Conservation (phyloP, 2,797 vertebrate genomes). For the Brachyalestes nurse region DNA sequence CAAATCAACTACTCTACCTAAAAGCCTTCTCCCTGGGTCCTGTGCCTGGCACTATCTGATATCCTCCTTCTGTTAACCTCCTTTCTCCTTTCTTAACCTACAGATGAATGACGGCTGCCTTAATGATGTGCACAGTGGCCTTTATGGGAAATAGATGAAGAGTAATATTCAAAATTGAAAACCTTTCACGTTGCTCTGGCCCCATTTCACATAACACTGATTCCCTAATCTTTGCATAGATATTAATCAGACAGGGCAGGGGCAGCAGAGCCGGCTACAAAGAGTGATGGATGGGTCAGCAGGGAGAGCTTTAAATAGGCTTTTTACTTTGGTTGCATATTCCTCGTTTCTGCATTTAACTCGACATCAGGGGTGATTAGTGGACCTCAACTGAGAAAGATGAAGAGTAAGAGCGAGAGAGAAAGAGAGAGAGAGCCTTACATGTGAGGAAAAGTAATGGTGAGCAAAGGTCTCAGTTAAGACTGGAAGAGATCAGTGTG, state of each 20-base stretch:
- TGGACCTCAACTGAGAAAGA: slow-evolving; percentile 10
- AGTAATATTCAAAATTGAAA: slow-evolving; percentile 48
- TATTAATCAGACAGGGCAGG: slow-evolving; percentile 49
- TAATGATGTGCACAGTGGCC: slow-evolving; percentile 27
- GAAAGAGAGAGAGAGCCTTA: slow-evolving; percentile 18
- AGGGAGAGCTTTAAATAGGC: slow-evolving; percentile 36
- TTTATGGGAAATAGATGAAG: slow-evolving; percentile 53
- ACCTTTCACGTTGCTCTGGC: slow-evolving; percentile 27
- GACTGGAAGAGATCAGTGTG: slow-evolving; percentile 14
- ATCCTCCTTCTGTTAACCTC: not conserved
- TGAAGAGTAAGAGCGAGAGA: not conserved
- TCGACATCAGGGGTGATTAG: slow-evolving; percentile 39
- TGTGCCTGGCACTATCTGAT: not conserved
- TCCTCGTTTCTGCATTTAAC: slow-evolving; percentile 49
- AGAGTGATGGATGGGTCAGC: slow-evolving; percentile 39
- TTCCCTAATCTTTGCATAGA: slow-evolving; percentile 42
- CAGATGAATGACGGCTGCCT: slow-evolving; percentile 32
- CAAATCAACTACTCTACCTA: not conserved
- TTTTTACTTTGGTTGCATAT: slow-evolving; percentile 41
- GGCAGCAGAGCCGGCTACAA: slow-evolving; percentile 22
- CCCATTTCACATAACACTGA: slow-evolving; percentile 44
- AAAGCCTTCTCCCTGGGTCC: too few species aligned
- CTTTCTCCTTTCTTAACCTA: slow-evolving; percentile 7
- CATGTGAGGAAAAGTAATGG: slow-evolving; percentile 14
- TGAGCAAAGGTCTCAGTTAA: not conserved